Conservation (phyloP, 2,113 vertebrate genomes). For the Cinclus mexicanus region DNA sequence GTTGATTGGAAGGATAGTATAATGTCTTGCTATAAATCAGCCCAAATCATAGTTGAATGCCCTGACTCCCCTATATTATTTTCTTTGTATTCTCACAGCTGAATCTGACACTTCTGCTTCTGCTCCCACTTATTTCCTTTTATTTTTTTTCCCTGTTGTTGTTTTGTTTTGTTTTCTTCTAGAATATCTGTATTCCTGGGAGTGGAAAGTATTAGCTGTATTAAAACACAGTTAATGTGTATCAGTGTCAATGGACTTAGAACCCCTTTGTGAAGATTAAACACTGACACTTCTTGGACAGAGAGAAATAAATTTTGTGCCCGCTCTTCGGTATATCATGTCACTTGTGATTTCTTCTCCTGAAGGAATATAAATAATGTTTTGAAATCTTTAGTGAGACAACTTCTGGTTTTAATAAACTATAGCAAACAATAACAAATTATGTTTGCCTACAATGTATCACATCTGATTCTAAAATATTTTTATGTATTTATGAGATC, state of each 20-base stretch:
- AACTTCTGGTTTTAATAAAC: neutral
- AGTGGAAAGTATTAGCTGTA: neutral
- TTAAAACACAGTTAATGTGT: neutral
- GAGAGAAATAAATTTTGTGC: neutral
- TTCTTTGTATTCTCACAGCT: neutral
- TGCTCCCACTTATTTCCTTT: neutral
- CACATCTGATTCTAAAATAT: neutral
- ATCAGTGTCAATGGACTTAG: neutral
- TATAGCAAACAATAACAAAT: neutral
- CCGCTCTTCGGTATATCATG: neutral
- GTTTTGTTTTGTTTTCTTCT: neutral
- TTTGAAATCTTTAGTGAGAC: neutral
- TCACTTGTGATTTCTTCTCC: neutral
- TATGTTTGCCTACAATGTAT: neutral
- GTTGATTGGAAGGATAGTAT: neutral
- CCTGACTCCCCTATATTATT: neutral
- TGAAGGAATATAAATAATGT: neutral
- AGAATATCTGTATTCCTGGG: neutral
- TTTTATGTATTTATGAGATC: neutral
- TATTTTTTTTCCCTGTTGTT: neutral
- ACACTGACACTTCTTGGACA: neutral
- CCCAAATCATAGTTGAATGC: neutral
- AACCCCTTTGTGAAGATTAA: neutral
- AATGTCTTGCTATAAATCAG: neutral
- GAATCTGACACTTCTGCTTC: neutral